Evolutionary conservation across 2,797 vertebrate genomes (phyloP).

Genomic region (Rhinatrema bivittatum): DNA sequence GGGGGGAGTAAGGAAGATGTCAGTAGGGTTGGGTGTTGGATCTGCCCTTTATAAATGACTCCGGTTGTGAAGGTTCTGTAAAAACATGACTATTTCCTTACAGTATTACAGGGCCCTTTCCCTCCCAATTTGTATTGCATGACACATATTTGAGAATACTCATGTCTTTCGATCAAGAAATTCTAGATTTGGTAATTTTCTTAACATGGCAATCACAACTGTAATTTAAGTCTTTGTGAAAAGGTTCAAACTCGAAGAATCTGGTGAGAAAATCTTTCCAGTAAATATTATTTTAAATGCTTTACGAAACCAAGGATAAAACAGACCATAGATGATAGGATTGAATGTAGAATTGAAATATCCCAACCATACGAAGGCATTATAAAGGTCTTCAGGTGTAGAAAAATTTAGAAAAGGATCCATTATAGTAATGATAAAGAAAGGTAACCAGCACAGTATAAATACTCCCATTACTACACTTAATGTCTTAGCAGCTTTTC

Average conservation of each 20-base stretch:
- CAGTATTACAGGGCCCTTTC: too few relatives aligned
- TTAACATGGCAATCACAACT: too few relatives aligned
- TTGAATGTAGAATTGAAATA: conserved; percentile 57
- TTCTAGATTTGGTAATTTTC: too few relatives aligned
- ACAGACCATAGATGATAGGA: conserved; percentile 53
- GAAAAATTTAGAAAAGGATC: conserved; percentile 35
- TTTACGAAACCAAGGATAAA: conserved; percentile 56
- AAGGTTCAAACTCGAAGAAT: conserved; percentile 28
- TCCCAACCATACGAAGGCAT: conserved; percentile 43
- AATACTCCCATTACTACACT: conserved; percentile 48
- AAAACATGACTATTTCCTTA: too few relatives aligned
- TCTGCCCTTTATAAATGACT: too few relatives aligned
- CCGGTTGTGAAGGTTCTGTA: too few relatives aligned
- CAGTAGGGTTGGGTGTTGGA: too few relatives aligned
- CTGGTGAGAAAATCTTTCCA: conserved; percentile 25
- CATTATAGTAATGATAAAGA: conserved; percentile 36
- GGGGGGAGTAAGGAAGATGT: too few relatives aligned
- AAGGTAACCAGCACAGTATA: conserved; percentile 44
- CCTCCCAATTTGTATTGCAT: too few relatives aligned
- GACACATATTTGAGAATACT: too few relatives aligned
- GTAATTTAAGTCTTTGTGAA: conserved; percentile 20
- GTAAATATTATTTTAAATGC: conserved; percentile 31
- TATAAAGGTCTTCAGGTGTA: conserved; percentile 29
- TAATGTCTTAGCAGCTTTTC: conserved; percentile 33
- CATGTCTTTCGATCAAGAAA: too few relatives aligned